These are phyloP conservation scores for Pyrgilauda ruficollis DNA, from an alignment of 2,113 vertebrate species.

Conservation along the genomic window DNA sequence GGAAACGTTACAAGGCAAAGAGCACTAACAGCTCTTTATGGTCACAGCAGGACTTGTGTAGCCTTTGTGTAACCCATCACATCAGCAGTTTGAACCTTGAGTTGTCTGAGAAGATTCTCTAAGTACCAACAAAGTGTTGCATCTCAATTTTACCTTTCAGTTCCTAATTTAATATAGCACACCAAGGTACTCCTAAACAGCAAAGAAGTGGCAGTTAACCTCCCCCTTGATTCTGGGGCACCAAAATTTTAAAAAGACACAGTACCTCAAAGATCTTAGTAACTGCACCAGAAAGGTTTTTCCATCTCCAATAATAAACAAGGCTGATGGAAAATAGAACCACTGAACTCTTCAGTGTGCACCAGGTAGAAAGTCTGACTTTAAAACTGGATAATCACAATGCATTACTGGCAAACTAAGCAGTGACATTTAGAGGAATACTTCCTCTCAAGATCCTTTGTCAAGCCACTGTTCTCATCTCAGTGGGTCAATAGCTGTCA, in stretches of 20 bases:
- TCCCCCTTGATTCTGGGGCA: neutral
- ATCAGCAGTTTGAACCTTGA: neutral
- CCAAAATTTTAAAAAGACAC: neutral
- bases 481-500: neutral
- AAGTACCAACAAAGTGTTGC: neutral
- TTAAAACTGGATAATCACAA: neutral
- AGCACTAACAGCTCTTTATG: neutral
- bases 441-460: neutral
- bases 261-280: neutral
- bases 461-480: neutral
- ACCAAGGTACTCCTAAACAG: neutral
- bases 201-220: neutral
- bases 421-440: neutral
- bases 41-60: neutral
- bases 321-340: neutral
- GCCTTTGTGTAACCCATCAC: neutral
- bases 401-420: neutral
- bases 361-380: neutral
- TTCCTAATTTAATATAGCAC: neutral
- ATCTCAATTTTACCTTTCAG: neutral
- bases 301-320: neutral
- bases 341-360: neutral
- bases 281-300: neutral
- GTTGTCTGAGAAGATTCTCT: accelerated
- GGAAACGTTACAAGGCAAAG: neutral